Percentiles rank a stretch among this genome's conserved stretches.
Conservation (phyloP, 2,113 vertebrate species). For the Urocolius indicus region DNA sequence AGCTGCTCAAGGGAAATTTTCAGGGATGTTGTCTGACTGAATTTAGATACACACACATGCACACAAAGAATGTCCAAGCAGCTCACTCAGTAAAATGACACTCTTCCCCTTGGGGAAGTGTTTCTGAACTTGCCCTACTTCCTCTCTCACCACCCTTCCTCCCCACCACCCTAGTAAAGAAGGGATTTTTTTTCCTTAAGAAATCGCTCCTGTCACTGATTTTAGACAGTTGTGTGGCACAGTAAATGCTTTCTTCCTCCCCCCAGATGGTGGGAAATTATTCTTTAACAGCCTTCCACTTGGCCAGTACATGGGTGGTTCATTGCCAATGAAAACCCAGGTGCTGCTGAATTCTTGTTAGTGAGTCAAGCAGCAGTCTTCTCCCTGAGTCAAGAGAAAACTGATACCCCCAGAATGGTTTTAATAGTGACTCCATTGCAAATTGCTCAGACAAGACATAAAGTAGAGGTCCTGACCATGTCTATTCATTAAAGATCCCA, state of each 20-base stretch:
- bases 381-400: slow-evolving; percentile 59
- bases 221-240: neutral
- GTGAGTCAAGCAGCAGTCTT: slow-evolving; percentile 41
- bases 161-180: neutral
- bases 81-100: neutral
- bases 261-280: slow-evolving; percentile 32
- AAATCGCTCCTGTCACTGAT: neutral
- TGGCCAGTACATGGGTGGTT: neutral
- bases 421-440: neutral
- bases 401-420: slow-evolving; percentile 15
- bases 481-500: neutral
- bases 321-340: slow-evolving; percentile 65
- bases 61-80: neutral
- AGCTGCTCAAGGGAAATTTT: neutral
- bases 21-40: neutral
- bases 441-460: slow-evolving; percentile 2
- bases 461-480: neutral
- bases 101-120: neutral
- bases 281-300: slow-evolving; percentile 39
- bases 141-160: too few relatives aligned
- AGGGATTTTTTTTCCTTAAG: neutral
- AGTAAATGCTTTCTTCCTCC: neutral
- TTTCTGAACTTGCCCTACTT: neutral
- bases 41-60: neutral
- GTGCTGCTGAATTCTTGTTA: slow-evolving; percentile 34